A percentile compares a stretch with the other conserved stretches of the same genome.
Conservation (phyloP, 1,140 invertebrate species). For the Euwallacea similis region DNA sequence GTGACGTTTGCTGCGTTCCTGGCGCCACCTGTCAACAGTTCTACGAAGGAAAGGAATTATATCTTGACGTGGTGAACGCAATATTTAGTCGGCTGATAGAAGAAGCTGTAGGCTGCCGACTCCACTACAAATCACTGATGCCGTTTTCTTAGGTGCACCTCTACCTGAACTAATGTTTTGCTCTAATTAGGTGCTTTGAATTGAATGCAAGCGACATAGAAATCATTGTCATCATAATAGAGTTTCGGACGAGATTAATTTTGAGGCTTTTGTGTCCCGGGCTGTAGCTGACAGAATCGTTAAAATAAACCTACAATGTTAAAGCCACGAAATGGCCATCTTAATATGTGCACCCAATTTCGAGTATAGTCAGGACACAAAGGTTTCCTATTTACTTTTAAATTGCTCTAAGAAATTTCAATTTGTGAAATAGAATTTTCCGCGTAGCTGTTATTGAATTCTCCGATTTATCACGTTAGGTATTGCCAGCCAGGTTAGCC, state of each 20-base stretch:
- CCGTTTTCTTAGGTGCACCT: too few relatives aligned
- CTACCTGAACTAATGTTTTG: too few relatives aligned
- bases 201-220: slow-evolving; percentile 11
- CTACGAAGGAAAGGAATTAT: too few relatives aligned
- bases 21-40: too few relatives aligned
- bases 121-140: not conserved
- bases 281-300: slow-evolving; percentile 45
- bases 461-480: too few relatives aligned
- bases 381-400: not conserved
- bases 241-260: slow-evolving; percentile 44
- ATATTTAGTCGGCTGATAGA: too few relatives aligned
- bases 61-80: too few relatives aligned
- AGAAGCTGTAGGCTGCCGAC: not conserved
- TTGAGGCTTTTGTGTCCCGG: slow-evolving; percentile 39
- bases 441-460: too few relatives aligned
- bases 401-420: not conserved
- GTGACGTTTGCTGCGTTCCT: too few relatives aligned
- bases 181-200: not conserved
- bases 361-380: slow-evolving; percentile 13
- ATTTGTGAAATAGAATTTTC: not conserved
- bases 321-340: slow-evolving; percentile 33
- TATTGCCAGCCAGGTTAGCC: too few relatives aligned
- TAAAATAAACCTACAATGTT: slow-evolving; percentile 44
- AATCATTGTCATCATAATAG: slow-evolving; percentile 35
- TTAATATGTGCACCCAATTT: slow-evolving; percentile 30